Evolutionary conservation across 2,797 vertebrate genomes (phyloP).

Genomic region (Labroides dimidiatus): DNA sequence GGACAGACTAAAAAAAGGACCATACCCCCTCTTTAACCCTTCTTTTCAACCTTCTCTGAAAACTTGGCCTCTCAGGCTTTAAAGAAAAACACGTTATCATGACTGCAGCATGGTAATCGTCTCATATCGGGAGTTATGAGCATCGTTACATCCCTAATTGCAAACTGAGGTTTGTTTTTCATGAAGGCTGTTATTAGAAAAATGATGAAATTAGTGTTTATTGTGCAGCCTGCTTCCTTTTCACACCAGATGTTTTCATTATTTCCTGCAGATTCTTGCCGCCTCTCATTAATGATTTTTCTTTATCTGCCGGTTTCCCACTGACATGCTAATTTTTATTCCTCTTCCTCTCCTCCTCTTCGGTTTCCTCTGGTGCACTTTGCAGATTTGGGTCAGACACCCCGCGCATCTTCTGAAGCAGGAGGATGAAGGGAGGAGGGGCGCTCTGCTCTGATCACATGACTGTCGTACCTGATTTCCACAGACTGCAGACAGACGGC

Average conservation of each 20-base stretch:
- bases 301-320: slow-evolving; percentile 64
- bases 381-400: slow-evolving; percentile 81
- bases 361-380: slow-evolving; percentile 55
- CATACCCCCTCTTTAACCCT: too few relatives aligned
- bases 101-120: too few relatives aligned
- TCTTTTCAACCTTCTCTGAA: too few relatives aligned
- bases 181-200: too few relatives aligned
- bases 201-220: too few relatives aligned
- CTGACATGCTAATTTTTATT: slow-evolving; percentile 70
- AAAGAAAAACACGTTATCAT: too few relatives aligned
- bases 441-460: slow-evolving; percentile 43
- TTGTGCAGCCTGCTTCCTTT: too few relatives aligned
- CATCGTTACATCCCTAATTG: too few relatives aligned
- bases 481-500: slow-evolving; percentile 15
- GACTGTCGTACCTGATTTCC: slow-evolving; percentile 37
- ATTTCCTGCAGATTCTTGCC: slow-evolving; percentile 9
- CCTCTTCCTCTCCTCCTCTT: neutral
- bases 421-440: neutral
- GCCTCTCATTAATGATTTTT: slow-evolving; percentile 48
- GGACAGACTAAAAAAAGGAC: too few relatives aligned
- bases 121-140: too few relatives aligned
- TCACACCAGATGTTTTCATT: slow-evolving; percentile 22
- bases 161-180: too few relatives aligned
- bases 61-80: too few relatives aligned
- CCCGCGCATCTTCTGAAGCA: slow-evolving; percentile 36